These are phyloP conservation scores for Vultur gryphus DNA, from an alignment of 2,797 vertebrate species.

Conservation along the genomic window DNA sequence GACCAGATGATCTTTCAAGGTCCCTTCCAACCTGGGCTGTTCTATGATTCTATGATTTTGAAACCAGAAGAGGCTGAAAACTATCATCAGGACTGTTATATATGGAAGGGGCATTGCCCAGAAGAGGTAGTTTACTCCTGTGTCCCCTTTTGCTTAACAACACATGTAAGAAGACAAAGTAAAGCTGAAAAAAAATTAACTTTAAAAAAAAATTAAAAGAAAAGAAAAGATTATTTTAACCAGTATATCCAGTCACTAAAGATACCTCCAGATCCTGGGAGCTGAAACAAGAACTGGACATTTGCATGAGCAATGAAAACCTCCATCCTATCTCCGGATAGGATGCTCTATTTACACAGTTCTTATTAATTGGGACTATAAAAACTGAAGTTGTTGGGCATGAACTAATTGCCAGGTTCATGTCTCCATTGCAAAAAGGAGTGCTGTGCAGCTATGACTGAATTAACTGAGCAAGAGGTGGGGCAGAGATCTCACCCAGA, in stretches of 20 bases:
- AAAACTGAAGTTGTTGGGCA: neutral
- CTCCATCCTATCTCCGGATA: neutral
- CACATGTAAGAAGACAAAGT: neutral
- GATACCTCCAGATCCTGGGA: neutral
- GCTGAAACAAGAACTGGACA: neutral
- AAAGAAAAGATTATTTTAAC: neutral
- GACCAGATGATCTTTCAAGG: neutral
- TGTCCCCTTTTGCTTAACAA: neutral
- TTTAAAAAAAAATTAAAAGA: accelerated
- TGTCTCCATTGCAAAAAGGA: neutral
- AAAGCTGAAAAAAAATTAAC: neutral
- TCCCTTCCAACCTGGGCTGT: neutral
- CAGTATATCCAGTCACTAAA: neutral
- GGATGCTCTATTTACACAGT: neutral
- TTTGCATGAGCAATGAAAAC: neutral
- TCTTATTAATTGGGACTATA: neutral
- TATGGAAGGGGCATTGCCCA: neutral
- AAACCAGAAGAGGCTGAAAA: neutral
- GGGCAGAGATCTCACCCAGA: neutral
- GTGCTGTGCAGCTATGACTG: neutral
- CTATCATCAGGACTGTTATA: neutral
- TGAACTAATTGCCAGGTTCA: neutral
- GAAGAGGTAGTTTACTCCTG: neutral
- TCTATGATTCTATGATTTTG: neutral
- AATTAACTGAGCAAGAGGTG: neutral